A percentile compares a stretch with the other conserved stretches of the same genome.
These are phyloP conservation scores for Perca fluviatilis DNA, from an alignment of 2,113 vertebrate genomes.

Conservation along the genomic window DNA sequence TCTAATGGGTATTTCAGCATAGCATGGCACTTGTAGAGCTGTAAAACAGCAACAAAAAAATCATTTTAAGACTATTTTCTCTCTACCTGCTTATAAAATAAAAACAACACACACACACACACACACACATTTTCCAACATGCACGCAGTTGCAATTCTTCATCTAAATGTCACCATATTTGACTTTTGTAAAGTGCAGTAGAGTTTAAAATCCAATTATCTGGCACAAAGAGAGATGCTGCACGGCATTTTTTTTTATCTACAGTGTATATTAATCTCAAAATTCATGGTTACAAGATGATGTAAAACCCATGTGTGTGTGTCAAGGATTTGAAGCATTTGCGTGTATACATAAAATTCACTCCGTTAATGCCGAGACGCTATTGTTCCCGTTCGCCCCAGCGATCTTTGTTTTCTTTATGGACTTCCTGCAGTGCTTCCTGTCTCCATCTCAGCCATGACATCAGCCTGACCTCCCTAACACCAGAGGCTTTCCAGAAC, in stretches of 20 bases:
- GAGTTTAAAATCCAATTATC: constrained; percentile 21
- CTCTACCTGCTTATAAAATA: constrained; percentile 1
- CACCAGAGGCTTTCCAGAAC: constrained; percentile 25
- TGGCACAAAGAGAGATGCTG: constrained; percentile 21
- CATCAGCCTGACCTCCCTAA: constrained; percentile 31
- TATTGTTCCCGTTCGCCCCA: constrained; percentile 61
- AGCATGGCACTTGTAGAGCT: neutral
- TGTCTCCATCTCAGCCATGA: constrained; percentile 50
- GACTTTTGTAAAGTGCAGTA: constrained; percentile 31
- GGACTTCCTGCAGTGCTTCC: constrained; percentile 70
- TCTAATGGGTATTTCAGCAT: constrained; percentile 46
- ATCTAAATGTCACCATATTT: constrained; percentile 44
- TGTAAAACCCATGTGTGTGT: constrained; percentile 16
- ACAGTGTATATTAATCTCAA: neutral
- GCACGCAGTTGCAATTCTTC: neutral
- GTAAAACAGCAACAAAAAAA: neutral
- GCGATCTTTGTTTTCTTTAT: constrained; percentile 58
- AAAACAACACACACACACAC: neutral
- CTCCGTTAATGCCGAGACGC: constrained; percentile 20
- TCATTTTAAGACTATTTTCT: neutral
- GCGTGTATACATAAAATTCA: constrained; percentile 6
- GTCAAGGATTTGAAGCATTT: constrained; percentile 18
- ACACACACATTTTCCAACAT: neutral
- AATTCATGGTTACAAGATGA: neutral
- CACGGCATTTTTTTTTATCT: neutral